Base-by-base conservation (phyloP, 1,140 invertebrate genomes). In the Ips typographus region DNA sequence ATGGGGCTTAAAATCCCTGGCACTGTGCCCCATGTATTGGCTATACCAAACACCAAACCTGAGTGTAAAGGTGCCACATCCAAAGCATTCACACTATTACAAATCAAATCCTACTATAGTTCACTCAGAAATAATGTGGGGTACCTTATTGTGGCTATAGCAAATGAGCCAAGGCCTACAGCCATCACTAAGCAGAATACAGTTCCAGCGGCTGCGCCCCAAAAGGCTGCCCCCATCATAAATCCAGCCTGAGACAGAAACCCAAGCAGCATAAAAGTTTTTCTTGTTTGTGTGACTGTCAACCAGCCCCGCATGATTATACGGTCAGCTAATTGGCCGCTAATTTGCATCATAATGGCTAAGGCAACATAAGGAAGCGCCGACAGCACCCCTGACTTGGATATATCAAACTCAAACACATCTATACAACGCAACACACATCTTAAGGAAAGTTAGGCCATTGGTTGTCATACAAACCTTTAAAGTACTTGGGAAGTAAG, bases 291-390 rank as follows among this genome's bases (percentile, higher is more conserved):
- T 1, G 91, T 93, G 1, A 89, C 89, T 2, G 89, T 88, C 65
- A 94, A 78, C 65, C 87, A 80, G 68, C 87, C 84, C 60, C 82
- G 85, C 8, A 82, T 80, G 70, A 90, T 82, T 40, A 94, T 76
- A 80, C 85, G 88, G 82, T 96, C 95, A 1, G 94, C 92, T 8
- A 95, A 77, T 66, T 91, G 87, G 1, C 94, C 94, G 3, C 90
- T 88, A 59, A 89, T 78, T 78, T 92, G 91, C 3, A 96, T 82
- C 7, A 91, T 85, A 53, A 93, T 81, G 0, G 91, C 89, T 92
- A 96, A 94, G 1, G 90, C 88, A 44, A 96, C 76, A 77, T 96
- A 96, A 0, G 94, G 94, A 36, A 95, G 77, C 0, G 93, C 92
- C 2, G 93, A 90, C 52, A 94, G 76, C 76, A 91, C 89, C 41